A percentile compares a stretch with the other conserved stretches of the same genome.
These are phyloP conservation scores for Bubo blakistoni DNA, from an alignment of 2,113 vertebrate species.

Conservation along the genomic window DNA sequence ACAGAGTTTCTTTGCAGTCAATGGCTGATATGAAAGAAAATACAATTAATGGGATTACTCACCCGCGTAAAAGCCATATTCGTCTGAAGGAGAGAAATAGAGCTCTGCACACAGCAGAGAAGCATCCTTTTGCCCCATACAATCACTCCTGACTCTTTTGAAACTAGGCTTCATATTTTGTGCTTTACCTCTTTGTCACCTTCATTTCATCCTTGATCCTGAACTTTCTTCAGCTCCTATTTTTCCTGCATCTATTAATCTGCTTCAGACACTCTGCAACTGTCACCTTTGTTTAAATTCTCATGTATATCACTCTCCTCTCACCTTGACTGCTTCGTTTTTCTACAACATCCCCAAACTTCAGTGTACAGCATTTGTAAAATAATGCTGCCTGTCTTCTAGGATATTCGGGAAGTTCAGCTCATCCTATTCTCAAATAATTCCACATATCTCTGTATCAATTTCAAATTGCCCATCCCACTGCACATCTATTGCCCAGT, in stretches of 20 bases:
- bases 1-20: neutral
- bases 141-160: neutral
- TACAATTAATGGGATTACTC: neutral
- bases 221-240: neutral
- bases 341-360: neutral
- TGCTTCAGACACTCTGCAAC: neutral
- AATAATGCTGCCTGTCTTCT: neutral
- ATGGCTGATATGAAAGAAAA: neutral
- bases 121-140: neutral
- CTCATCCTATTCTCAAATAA: neutral
- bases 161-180: neutral
- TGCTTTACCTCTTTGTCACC: neutral
- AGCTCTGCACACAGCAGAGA: neutral
- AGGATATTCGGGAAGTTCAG: neutral
- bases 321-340: slow-evolving; percentile 23
- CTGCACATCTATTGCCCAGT: neutral
- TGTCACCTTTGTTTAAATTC: slow-evolving; percentile 31
- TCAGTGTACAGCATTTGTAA: neutral
- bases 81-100: neutral
- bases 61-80: neutral
- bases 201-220: slow-evolving; percentile 15
- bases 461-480: neutral
- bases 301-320: neutral
- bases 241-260: slow-evolving; percentile 26
- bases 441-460: neutral